Evolutionary conservation across 2,113 vertebrate species (phyloP).

Genomic region (Macquaria australasica): DNA sequence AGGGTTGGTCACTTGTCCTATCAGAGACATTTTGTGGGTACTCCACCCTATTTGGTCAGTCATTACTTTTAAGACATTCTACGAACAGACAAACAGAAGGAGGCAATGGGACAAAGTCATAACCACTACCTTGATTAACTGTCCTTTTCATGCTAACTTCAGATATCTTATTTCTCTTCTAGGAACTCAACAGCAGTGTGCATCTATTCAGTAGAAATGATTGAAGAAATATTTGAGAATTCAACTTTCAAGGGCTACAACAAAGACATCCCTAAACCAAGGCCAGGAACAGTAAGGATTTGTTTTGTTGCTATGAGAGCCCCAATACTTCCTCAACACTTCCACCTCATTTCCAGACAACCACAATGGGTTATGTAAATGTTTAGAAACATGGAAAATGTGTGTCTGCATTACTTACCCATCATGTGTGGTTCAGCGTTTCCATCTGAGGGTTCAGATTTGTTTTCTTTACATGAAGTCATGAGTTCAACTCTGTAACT

Average conservation of each 20-base stretch:
- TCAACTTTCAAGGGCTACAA: slow-evolving; percentile 89
- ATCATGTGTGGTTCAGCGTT: slow-evolving; percentile 33
- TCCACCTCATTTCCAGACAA: background rate
- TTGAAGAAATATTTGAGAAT: slow-evolving; percentile 87
- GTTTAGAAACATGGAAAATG: slow-evolving; percentile 29
- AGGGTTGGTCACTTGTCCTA: background rate
- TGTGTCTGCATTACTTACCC: background rate
- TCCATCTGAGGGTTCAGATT: background rate
- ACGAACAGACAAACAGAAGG: background rate
- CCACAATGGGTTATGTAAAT: background rate
- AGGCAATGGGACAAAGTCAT: background rate
- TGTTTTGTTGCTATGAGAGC: slow-evolving; percentile 22
- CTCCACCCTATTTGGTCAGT: background rate
- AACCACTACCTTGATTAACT: background rate
- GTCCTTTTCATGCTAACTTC: background rate
- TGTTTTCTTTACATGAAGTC: background rate
- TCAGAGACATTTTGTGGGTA: no score
- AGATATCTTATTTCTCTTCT: slow-evolving; percentile 3
- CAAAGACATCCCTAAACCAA: slow-evolving; percentile 79
- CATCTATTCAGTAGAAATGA: slow-evolving; percentile 87
- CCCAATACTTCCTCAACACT: background rate
- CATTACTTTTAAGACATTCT: background rate
- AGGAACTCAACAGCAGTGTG: slow-evolving; percentile 95
- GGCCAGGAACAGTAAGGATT: slow-evolving; percentile 89
- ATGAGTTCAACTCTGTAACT: background rate